Evolutionary conservation across 2,797 vertebrate species (phyloP), one percentile per base, ranked within the genome.

Genomic region (Smutsia gigantea): DNA sequence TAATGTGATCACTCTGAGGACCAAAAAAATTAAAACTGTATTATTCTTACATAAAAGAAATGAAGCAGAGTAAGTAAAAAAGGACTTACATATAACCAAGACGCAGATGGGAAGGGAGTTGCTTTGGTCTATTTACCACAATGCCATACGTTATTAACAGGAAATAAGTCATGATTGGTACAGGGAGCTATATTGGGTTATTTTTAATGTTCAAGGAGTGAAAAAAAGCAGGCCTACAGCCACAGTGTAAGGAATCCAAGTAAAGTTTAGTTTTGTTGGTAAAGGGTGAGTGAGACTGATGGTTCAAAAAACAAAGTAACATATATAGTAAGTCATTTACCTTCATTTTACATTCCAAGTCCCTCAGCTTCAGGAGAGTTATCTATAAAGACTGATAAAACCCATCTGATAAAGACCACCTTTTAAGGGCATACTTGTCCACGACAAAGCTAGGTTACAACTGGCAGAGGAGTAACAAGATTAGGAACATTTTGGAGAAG

Each of bases 21-120:
- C 63, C 92, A 69, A 75, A 96, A 96, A 77, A 55, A 89, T 79
- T 87, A 88, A 86, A 85, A 39, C 37, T 61, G 79, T 39, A 92
- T 51, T 93, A 27, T 82, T 81, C 23, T 61, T 85, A 64, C 21
- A n/a, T 84, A 78, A 63, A 55, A 78, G 11, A 96, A 94, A 91
- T 5, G 14, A 82, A 72, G 57, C 72, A 12, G 11, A 59, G 23
- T 6, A 72, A 87, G 23, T 84, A 55, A 39, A 77, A 46, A 55
- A 59, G 4, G 89, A 29, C 51, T 82, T 53, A 84, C 2, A 61
- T 29, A 57, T 34, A 82, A 84, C n/a, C 29, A 81, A 49, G 25
- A 88, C 53, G 53, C 59, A 39, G 31, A 1, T 42, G 6, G 63
- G 51, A 25, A 39, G 17, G 25, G 55, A 69, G 18, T 12, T 59